Base-by-base conservation (phyloP, 2,888 invertebrate species). In the Hetaerina titia region DNA sequence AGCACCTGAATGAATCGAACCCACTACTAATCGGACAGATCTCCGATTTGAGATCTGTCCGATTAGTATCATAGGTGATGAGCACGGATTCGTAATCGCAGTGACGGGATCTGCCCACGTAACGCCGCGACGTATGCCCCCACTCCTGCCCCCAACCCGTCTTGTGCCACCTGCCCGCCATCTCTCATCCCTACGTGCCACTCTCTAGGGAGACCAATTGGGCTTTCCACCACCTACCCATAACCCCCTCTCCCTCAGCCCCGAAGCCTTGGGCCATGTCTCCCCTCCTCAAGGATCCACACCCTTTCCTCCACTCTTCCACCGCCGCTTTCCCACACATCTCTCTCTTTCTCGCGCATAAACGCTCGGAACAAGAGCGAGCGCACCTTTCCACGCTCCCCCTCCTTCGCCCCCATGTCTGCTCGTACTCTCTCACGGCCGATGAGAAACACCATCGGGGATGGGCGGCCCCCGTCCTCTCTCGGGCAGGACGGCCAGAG, bases 231-330 rank as follows among this genome's bases (percentile, higher is more conserved):
- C 31, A 25, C 5, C 60, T 60, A 15, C 81, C 81, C 5, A 2
- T 5, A 15, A 25, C 81, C 6, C 81, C 31, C 81, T 31, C 81
- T 11, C 31, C 13, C 81, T 31, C 13, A 81, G 81, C 81, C 8
- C 13, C 81, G 81, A 81, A 81, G 81, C 81, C 81, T 81, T 81
- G 81, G 81, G 81, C 81, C 81, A 81, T 81, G 31, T 81, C 81
- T 31, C 22, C 81, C n/a, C 69, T 69, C n/a, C 22, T n/a, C 69
- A 0, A 19, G n/a, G 1, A n/a, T n/a, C 64, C 1, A 64, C 64
- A 7, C 1, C 15, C 64, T 19, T 19, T 0, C n/a, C 22, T 22
- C 22, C 69, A 22, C 69, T 22, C 13, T 4, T 15, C 63, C 63
- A 63, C 63, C 17, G 19, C 45, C 45, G 45, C 45, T 63, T 19